A percentile compares a stretch with the other conserved stretches of the same genome.
Evolutionary conservation across 2,113 vertebrate genomes (phyloP).

Genomic region (Oryctolagus cuniculus): mOryCun1.1 NC_091449.1:22319001-22319500

Average conservation of each 20-base stretch:
- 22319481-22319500: too few relatives aligned
- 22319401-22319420: too few relatives aligned
- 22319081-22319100: neutral
- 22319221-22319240: neutral
- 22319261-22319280: too few relatives aligned
- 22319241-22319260: neutral
- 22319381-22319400: too few relatives aligned
- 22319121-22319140: neutral
- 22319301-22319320: too few relatives aligned
- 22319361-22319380: too few relatives aligned
- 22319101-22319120: neutral
- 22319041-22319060: slow-evolving; percentile 33
- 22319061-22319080: neutral
- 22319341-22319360: too few relatives aligned
- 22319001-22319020: slow-evolving; percentile 53
- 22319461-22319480: too few relatives aligned
- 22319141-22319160: neutral
- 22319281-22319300: too few relatives aligned
- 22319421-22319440: too few relatives aligned
- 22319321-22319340: too few relatives aligned
- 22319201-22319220: neutral
- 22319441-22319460: too few relatives aligned
- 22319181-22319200: neutral
- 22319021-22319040: neutral
- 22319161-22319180: neutral